A percentile compares a stretch with the other conserved stretches of the same genome.
These are phyloP conservation scores for Linepithema humile DNA, from an alignment of 1,140 invertebrate species.

Conservation along the genomic window DNA sequence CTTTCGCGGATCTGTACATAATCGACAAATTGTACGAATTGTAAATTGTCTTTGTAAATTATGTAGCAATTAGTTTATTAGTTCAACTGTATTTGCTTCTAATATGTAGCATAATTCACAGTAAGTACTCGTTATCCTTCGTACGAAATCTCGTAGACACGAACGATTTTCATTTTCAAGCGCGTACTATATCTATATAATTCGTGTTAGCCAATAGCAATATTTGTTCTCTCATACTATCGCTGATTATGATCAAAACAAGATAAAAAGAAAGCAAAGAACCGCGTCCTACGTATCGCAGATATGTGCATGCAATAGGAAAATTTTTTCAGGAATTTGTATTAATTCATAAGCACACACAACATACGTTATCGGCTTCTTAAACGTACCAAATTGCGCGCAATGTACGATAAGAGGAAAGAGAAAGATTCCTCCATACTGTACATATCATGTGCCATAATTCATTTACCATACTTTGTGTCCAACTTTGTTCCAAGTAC, in stretches of 20 bases:
- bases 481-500: conserved; percentile 85
- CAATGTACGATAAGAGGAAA: conserved; percentile 73
- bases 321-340: conserved; percentile 15
- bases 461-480: conserved; percentile 84
- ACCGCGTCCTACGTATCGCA: background rate
- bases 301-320: background rate
- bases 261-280: background rate
- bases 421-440: conserved; percentile 77
- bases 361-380: conserved; percentile 27
- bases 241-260: background rate
- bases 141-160: conserved; percentile 5
- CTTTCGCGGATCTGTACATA: conserved; percentile 58
- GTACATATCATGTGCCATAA: conserved; percentile 85
- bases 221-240: background rate
- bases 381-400: conserved; percentile 77
- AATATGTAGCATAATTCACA: conserved; percentile 32
- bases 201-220: background rate
- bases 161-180: conserved; percentile 22
- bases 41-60: conserved; percentile 78
- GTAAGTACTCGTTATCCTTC: conserved; percentile 45
- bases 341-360: background rate
- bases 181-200: conserved; percentile 40
- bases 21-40: conserved; percentile 66
- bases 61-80: conserved; percentile 70
- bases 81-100: conserved; percentile 68